phyloP scores from a whole-genome alignment of 2,113 vertebrate genomes.

The Oxyura jamaicensis region DNA sequence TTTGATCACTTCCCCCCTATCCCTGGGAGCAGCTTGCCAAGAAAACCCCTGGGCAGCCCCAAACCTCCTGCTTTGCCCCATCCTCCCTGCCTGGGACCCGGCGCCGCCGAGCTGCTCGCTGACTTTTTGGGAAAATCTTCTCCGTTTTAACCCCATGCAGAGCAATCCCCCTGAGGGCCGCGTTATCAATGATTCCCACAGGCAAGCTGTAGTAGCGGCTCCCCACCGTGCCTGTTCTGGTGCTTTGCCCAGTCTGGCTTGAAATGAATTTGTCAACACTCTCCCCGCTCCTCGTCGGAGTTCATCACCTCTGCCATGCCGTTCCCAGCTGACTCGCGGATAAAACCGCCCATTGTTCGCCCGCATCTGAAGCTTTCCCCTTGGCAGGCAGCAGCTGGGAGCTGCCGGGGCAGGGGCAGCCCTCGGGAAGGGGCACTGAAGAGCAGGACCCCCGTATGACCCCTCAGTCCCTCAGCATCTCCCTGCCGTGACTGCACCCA shows the following conservation, averaged over 20 bases:
- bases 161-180: background rate
- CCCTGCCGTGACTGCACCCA: background rate
- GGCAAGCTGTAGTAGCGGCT: slow-evolving; percentile 45
- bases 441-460: background rate
- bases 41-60: background rate
- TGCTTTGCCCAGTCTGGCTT: slow-evolving; percentile 58
- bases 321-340: slow-evolving; percentile 58
- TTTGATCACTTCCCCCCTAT: slow-evolving; percentile 47
- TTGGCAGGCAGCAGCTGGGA: slow-evolving; percentile 51
- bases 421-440: background rate
- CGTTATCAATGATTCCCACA: slow-evolving; percentile 43
- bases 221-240: slow-evolving; percentile 1
- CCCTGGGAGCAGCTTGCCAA: slow-evolving; percentile 46
- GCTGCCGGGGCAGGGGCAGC: slow-evolving; percentile 13
- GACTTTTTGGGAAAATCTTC: background rate
- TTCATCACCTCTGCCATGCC: slow-evolving; percentile 64
- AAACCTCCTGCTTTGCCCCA: background rate
- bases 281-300: slow-evolving; percentile 59
- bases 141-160: background rate
- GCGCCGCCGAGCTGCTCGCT: background rate
- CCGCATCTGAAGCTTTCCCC: background rate
- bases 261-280: slow-evolving; percentile 68
- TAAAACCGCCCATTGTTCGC: slow-evolving; percentile 65
- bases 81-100: background rate
- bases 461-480: background rate